Base-by-base conservation (phyloP, 1,140 invertebrate species). In the Hycleus phaleratus region DNA sequence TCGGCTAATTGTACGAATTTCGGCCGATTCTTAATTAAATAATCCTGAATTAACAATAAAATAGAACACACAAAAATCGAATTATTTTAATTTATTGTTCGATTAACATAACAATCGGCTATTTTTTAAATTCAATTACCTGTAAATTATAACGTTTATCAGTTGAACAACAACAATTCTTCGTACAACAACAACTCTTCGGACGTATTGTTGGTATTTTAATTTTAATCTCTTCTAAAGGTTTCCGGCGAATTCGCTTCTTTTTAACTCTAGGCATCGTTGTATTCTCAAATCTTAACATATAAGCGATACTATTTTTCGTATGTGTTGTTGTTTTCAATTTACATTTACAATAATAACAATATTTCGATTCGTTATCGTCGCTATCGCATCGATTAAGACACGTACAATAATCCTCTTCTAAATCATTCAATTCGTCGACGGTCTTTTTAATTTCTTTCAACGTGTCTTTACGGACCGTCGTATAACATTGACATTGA, bases 1-100 rank as follows among this genome's bases (percentile, higher is more conserved):
- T 73, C 71, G 3, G 70, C 70, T n/a, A 52, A 55, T 32, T 57
- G 48, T 25, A 72, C 53, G 53, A 73, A 73, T 39, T 63, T 60
- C 6, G 71, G 71, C n/a, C 65, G 58, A 57, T 71, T 71, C 45
- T 38, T 60, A 26, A 52, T 44, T 38, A 73, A 58, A 57, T 71
- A 70, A 10, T 73, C 71, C 68, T 73, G 45, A 48, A 69, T 61
- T 5, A 26, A 56, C 45, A 47, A 10, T 42, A 48, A 11, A 59
- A 44, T n/a, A 50, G 2, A 18, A 32, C 32, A 32, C 18, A 18
- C 18, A 18, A 18, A 32, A 4, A 32, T 32, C 7, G 4, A 32
- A 0, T 32, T 32, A 32, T 32, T 32, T 32, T 12, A 18, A 12
- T 24, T 12, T 26, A n/a, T 18, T 39, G 38, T 7, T 11, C 12